A percentile compares a stretch with the other conserved stretches of the same genome.
Evolutionary conservation across 2,113 vertebrate species (phyloP).

Genomic region (Pseudolaguvia tuberculata): DNA sequence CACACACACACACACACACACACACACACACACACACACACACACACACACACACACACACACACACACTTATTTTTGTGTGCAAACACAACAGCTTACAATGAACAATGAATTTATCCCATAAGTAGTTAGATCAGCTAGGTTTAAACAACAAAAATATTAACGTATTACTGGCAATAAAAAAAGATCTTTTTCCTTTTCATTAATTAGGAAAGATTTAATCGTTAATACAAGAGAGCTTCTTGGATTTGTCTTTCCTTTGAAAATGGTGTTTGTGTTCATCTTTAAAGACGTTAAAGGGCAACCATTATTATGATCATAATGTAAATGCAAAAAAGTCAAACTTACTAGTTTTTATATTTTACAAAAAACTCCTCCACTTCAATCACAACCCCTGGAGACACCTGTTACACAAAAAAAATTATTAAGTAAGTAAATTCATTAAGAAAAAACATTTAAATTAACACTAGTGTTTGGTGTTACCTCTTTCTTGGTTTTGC

Average conservation of each 20-base stretch:
- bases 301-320: background rate
- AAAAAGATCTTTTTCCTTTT: too few relatives aligned
- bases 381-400: conserved; percentile 83
- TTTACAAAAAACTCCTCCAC: conserved; percentile 97
- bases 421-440: background rate
- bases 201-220: background rate
- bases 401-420: conserved; percentile 70
- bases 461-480: background rate
- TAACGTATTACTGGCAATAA: too few relatives aligned
- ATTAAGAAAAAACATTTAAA: background rate
- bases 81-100: conserved; percentile 9
- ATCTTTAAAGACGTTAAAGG: background rate
- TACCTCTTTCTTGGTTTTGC: conserved; percentile 90
- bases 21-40: too few relatives aligned
- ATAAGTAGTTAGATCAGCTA: too few relatives aligned
- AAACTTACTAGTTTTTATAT: conserved; percentile 98
- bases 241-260: background rate
- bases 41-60: too few relatives aligned
- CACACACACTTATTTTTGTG: too few relatives aligned
- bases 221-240: background rate
- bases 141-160: too few relatives aligned
- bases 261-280: background rate
- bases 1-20: too few relatives aligned
- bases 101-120: too few relatives aligned
- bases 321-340: background rate